Base-by-base conservation (phyloP, 2,888 invertebrate species). In the Drepanosiphum platanoidis region DNA sequence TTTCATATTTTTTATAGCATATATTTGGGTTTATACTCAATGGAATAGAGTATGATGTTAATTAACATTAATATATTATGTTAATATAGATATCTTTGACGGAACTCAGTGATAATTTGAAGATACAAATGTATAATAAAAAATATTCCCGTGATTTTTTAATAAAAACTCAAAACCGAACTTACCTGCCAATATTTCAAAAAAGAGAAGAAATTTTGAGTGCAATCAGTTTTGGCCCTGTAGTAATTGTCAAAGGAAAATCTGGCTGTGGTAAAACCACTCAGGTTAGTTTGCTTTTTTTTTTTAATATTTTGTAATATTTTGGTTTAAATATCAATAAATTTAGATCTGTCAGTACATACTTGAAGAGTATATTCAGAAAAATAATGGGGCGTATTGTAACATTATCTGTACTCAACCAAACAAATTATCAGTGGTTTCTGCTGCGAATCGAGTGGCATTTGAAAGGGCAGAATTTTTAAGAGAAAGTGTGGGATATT, bases 221-320 rank as follows among this genome's bases (percentile, higher is more conserved):
- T 79, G 94, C 95, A 0, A 95, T 99, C 86, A 95, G 96, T 88
- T 95, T 96, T n/a, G 95, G 96, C 90, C 93, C 96, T 0, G 97
- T 98, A 0, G 93, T 97, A 58, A 94, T 99, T 78, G 96, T 99
- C 88, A 93, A 97, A 86, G 98, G 98, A 64, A 97, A 97, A 89
- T 99, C 99, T 0, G 99, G 99, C 1, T 97, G 97, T 88, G 98
- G 98, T 86, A 94, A 94, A 91, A 97, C 97, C 18, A 98, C 97
- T 0, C 97, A 98, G 92, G 93, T 93, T 88, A 86, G 86, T 83
- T 66, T 34, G 18, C 34, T 22, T n/a, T n/a, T 4, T 61, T 61
- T 11, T 27, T 61, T 61, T 5, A 27, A 42, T 39, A 7, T 46
- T n/a, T 34, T 22, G 13, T n/a, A 42, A 15, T 2, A 32, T 34